Conservation (phyloP, 2,888 invertebrate genomes). For the Leucozona laternaria region DNA sequence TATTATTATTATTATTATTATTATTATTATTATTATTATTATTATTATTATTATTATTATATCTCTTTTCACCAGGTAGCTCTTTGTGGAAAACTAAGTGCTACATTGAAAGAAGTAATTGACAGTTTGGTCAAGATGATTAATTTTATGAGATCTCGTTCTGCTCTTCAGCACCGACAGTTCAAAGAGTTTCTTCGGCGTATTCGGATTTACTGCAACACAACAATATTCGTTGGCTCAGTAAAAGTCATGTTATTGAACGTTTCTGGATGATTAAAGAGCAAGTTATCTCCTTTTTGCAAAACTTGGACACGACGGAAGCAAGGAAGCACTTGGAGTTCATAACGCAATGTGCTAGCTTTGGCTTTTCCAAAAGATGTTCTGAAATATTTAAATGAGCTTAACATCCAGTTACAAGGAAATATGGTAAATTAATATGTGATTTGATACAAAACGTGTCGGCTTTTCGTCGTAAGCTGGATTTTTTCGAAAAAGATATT, state of each 20-base stretch:
- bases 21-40: no score
- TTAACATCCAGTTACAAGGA: conserved; percentile 26
- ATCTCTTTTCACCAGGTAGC: conserved; percentile 1
- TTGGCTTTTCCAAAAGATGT: conserved; percentile 25
- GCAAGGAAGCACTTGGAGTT: conserved; percentile 24
- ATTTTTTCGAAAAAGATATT: conserved; percentile 1
- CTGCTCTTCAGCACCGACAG: conserved; percentile 14
- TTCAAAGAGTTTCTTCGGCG: no score
- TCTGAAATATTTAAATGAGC: conserved; percentile 21
- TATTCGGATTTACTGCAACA: no score
- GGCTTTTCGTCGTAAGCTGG: conserved; percentile 32
- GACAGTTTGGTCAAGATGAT: background rate
- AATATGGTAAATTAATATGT: conserved; percentile 22
- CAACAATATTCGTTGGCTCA: no score
- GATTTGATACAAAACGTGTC: conserved; percentile 22
- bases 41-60: no score
- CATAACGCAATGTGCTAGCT: conserved; percentile 6
- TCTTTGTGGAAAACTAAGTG: conserved; percentile 14
- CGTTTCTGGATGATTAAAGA: conserved; percentile 18
- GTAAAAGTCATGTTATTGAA: no score
- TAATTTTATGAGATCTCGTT: conserved; percentile 10
- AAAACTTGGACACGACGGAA: conserved; percentile 27
- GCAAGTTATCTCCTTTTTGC: conserved; percentile 20
- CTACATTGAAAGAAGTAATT: background rate
- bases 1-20: no score